These are phyloP conservation scores for Mellivora capensis DNA, from an alignment of 2,113 vertebrate genomes.

Conservation along the genomic window DNA sequence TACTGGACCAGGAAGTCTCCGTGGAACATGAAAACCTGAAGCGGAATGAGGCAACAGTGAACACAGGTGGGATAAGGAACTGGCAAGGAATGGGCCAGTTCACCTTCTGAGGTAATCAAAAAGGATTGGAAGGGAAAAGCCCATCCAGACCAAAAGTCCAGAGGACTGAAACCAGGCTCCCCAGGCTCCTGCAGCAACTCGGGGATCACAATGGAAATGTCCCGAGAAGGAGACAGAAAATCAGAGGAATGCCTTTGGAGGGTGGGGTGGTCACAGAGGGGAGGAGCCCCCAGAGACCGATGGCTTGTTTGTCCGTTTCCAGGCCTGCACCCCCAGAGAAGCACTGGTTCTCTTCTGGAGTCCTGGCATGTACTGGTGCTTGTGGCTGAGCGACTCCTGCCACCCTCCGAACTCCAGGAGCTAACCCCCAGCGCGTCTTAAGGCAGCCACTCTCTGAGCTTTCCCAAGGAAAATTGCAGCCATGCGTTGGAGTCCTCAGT, in stretches of 20 bases:
- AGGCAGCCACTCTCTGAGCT: background rate
- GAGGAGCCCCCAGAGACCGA: background rate
- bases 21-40: background rate
- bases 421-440: background rate
- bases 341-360: background rate
- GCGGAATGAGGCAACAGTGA: background rate
- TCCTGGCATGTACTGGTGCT: background rate
- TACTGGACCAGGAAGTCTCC: background rate
- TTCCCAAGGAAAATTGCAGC: slow-evolving; percentile 47
- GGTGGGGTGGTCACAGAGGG: background rate
- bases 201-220: background rate
- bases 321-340: background rate
- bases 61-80: background rate
- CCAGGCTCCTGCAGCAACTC: background rate
- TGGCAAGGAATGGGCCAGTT: slow-evolving; percentile 7
- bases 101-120: background rate
- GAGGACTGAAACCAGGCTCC: slow-evolving; percentile 9
- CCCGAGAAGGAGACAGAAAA: slow-evolving; percentile 21
- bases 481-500: background rate
- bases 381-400: background rate
- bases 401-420: background rate
- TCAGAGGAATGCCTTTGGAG: background rate
- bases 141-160: too few relatives aligned
- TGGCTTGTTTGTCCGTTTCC: background rate
- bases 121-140: slow-evolving; percentile 52